Evolutionary conservation across 1,140 invertebrate genomes (phyloP).

Genomic region (Pseudobourletiella spinata): DNA sequence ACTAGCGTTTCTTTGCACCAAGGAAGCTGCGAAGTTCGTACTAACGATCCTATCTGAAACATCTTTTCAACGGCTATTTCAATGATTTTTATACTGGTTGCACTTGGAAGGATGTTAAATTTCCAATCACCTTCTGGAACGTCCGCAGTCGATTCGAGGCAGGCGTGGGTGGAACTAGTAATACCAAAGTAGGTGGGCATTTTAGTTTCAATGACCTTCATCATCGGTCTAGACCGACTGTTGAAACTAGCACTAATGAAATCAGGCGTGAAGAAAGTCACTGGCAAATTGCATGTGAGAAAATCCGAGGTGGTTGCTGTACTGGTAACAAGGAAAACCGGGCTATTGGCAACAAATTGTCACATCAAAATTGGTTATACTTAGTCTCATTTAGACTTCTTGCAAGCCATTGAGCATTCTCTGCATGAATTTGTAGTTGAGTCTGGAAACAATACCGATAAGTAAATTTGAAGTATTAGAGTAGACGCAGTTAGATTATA

Average conservation of each 20-base stretch:
- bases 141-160: neutral
- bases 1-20: neutral
- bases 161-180: neutral
- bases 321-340: neutral
- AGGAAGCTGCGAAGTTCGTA: neutral
- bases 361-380: neutral
- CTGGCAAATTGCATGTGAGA: neutral
- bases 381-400: neutral
- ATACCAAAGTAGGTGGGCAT: neutral
- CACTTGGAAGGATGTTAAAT: neutral
- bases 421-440: neutral
- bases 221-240: neutral
- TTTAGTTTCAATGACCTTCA: neutral
- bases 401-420: neutral
- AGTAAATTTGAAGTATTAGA: no score
- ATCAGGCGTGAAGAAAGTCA: neutral
- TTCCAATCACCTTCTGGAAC: neutral
- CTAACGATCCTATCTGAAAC: neutral
- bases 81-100: neutral
- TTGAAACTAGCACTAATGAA: neutral
- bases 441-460: neutral
- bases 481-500: no score
- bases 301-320: neutral
- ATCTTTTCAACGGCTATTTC: neutral
- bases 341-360: neutral